Conservation (phyloP, 2,797 vertebrate species). For the Percopsis omiscomaycus region DNA sequence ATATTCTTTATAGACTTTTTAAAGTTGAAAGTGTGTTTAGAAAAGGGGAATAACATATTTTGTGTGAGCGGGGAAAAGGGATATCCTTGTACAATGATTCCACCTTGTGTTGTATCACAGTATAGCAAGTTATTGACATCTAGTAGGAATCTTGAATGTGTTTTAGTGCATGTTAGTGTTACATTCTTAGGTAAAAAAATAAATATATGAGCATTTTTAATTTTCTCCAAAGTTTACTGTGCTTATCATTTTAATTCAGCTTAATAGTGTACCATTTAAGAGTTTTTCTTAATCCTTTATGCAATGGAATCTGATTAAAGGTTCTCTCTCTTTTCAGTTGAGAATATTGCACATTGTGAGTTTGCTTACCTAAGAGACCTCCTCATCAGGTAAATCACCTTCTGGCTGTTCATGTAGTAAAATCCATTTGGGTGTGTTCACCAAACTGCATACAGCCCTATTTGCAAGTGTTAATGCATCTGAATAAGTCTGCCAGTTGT, state of each 20-base stretch:
- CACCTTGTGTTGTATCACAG: constrained; percentile 45
- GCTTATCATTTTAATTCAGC: not conserved
- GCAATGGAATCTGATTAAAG: not conserved
- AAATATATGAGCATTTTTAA: no score
- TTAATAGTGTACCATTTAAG: no score
- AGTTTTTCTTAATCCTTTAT: no score
- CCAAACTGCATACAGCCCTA: not conserved
- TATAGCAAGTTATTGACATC: constrained; percentile 12
- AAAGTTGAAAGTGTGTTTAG: no score
- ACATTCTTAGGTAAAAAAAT: no score
- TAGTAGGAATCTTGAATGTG: not conserved
- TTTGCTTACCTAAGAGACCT: constrained; percentile 97
- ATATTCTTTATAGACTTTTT: no score
- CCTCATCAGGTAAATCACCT: constrained; percentile 88
- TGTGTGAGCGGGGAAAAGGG: no score
- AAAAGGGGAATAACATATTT: no score
- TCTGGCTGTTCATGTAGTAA: no score
- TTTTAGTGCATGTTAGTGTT: not conserved
- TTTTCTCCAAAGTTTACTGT: no score
- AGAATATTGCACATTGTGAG: constrained; percentile 98
- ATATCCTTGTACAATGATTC: constrained; percentile 29
- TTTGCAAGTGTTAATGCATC: not conserved
- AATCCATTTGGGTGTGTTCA: not conserved
- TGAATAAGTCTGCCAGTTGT: not conserved
- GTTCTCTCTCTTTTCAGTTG: constrained; percentile 77